Base-by-base conservation (phyloP, 1,140 invertebrate genomes). In the Penaeus japonicus region DNA sequence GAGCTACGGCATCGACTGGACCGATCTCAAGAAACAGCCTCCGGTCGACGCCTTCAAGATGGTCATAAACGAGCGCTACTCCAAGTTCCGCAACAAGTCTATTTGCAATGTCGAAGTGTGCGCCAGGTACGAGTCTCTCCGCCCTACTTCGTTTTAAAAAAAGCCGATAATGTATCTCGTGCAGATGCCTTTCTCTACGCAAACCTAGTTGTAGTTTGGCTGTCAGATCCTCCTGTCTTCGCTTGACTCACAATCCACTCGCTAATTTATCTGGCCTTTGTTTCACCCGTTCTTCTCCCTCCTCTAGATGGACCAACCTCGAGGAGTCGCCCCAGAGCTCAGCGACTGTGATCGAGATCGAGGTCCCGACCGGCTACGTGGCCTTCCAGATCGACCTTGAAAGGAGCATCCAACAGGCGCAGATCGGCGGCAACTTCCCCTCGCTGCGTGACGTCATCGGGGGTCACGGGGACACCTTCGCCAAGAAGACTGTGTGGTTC, bases 301-400 rank as follows among this genome's bases (percentile, higher is more conserved):
- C 2, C n/a, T 35, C n/a, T 83, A 90, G 96, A 84, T 98, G 97
- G 97, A 96, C 94, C 0, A 94, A 96, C 89, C 78, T 93, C 1
- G 94, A 95, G 35, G 97, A 98, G 93, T 96, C 96, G 2, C 92
- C 87, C n/a, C 90, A 89, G 18, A 94, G 93, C 89, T 94, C 94
- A 20, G 91, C 94, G 20, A 92, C 94, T 17, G 93, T 94, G 0
- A 90, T 95, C 57, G 94, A 95, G 91, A 91, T 95, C 18, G 93
- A 94, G 70, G 92, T 94, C 24, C 94, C 94, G 3, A 93, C 94
- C 20, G 94, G 94, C 18, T 95, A 94, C 91, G 92, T 93, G n/a
- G 92, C 94, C 5, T 92, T 93, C 89, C 94, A 95, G 91, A 92
- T 94, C 32, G 94, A 94, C 32, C 93, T 95, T 17, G 92, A 98